Percentiles rank a stretch among this genome's conserved stretches.
phyloP scores from a whole-genome alignment of 2,888 invertebrate species.

The Napeogenes inachia region DNA sequence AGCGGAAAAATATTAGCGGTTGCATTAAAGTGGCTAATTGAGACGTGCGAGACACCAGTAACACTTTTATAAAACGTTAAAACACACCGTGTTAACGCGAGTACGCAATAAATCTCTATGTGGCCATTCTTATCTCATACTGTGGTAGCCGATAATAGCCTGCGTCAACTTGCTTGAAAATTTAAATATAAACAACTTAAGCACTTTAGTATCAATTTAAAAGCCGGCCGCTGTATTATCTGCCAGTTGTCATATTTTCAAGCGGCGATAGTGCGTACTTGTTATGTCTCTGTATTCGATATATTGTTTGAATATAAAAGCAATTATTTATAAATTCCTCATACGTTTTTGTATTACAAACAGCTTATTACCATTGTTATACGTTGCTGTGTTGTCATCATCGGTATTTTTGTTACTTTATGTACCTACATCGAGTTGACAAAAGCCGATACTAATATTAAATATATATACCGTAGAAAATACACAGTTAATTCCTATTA shows the following conservation, averaged over 20 bases:
- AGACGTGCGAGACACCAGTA: conserved; percentile 55
- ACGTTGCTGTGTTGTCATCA: background rate
- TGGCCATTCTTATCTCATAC: conserved; percentile 62
- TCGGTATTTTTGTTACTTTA: background rate
- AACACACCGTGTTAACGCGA: conserved; percentile 53
- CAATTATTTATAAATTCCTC: background rate
- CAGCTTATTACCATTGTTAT: no score
- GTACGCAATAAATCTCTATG: conserved; percentile 71
- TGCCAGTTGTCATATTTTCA: conserved; percentile 36
- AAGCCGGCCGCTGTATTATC: conserved; percentile 38
- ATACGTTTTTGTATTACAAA: background rate
- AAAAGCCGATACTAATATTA: background rate
- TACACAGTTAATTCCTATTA: conserved; percentile 10
- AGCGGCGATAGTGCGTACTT: conserved; percentile 18
- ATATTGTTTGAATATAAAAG: conserved; percentile 2
- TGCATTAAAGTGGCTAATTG: conserved; percentile 60
- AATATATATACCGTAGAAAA: background rate
- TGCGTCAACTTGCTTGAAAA: conserved; percentile 57
- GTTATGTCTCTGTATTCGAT: background rate
- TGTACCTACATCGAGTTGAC: background rate
- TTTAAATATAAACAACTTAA: conserved; percentile 67
- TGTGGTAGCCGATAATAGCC: conserved; percentile 66
- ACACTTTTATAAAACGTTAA: conserved; percentile 49
- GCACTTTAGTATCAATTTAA: conserved; percentile 42
- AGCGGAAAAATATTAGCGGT: conserved; percentile 44